Evolutionary conservation across 2,888 invertebrate species (phyloP), one percentile per base, ranked within the genome.

Genomic region (Gonocerus acuteangulatus): DNA sequence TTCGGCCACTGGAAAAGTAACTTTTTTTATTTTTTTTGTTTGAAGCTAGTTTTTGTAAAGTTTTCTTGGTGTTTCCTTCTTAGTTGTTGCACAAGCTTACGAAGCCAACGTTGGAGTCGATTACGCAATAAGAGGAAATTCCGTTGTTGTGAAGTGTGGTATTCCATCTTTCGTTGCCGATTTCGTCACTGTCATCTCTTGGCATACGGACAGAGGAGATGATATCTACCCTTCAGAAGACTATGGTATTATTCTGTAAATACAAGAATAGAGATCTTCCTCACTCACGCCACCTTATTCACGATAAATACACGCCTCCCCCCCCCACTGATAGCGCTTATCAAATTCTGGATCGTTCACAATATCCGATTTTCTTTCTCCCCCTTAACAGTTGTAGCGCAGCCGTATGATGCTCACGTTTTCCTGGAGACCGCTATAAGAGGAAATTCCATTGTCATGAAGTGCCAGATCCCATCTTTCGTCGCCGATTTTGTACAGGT

Each of bases 161-260:
- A 90, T 94, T 71, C 94, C 94, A 67, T 89, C 89, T 73, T 94
- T 92, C 79, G 91, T 94, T 70, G 88, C 89, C 69, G 93, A 94
- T 79, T 93, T 91, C 78, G 89, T 95, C 70, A 81, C 82, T 72
- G 85, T 94, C 71, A 88, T 89, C 75, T 80, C 86, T 67, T 91
- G 92, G 91, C 78, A 87, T 72, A 85, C 87, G 75, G 85, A 86
- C 68, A 84, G 87, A 71, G 87, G 88, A 69, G 84, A 84, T 71
- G 82, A 83, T 85, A 72, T 87, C 79, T 76, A 82, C 79, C 72
- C 80, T 2, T 51, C 36, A n/a, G 39, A 60, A 22, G 42, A 54
- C 19, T 60, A 62, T 47, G 64, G 64, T 65, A 65, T 16, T 39
- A 39, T 9, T 15, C 3, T 4, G 4, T n/a, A n/a, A 11, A 39